Conservation (phyloP, 23 tunicate species). For the Botrylloides violaceus region DNA sequence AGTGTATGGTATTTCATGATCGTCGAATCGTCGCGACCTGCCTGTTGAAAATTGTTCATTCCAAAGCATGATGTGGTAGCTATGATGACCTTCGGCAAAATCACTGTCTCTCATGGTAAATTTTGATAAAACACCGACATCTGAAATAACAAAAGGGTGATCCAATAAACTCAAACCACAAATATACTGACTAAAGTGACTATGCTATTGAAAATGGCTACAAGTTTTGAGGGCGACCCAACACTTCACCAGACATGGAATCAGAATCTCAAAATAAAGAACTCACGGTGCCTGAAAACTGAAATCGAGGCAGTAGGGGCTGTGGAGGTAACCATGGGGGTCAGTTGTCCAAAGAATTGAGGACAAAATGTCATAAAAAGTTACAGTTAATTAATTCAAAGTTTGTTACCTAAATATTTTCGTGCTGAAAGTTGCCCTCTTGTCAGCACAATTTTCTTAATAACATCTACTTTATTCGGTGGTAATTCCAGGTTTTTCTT, state of each 20-base stretch:
- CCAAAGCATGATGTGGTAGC: slow-evolving; percentile 33
- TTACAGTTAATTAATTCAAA: too few species aligned
- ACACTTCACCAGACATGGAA: not conserved
- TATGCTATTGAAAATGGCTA: not conserved
- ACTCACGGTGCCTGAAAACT: too few species aligned
- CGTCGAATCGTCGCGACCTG: slow-evolving; percentile 18
- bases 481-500: not conserved
- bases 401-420: too few species aligned
- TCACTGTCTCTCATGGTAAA: slow-evolving; percentile 46
- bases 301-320: too few species aligned
- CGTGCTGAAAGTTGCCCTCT: slow-evolving; percentile 1
- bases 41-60: slow-evolving; percentile 27
- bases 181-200: not conserved
- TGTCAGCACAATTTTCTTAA: slow-evolving; percentile 7
- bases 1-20: slow-evolving; percentile 27
- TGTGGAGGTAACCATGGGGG: too few species aligned
- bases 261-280: too few species aligned
- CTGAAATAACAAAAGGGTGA: not conserved
- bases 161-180: not conserved
- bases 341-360: too few species aligned
- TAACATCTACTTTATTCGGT: not conserved
- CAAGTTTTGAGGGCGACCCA: too few species aligned
- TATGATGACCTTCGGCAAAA: slow-evolving; percentile 28
- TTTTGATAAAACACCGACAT: slow-evolving; percentile 62
- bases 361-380: too few species aligned